Percentiles rank a stretch among this genome's conserved stretches.
Conservation (phyloP, 2,113 vertebrate species). For the Notechis scutatus region DNA sequence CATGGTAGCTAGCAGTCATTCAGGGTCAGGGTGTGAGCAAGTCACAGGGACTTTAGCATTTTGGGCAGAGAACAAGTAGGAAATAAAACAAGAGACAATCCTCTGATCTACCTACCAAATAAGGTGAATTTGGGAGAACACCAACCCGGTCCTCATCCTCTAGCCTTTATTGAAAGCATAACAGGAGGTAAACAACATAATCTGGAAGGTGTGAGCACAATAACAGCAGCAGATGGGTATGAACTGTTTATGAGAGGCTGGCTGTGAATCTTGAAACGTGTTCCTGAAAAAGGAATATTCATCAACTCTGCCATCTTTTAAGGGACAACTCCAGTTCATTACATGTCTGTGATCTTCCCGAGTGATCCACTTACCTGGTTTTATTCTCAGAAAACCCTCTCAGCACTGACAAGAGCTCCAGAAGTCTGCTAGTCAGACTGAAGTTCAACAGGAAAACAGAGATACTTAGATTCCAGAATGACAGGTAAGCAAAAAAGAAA, state of each 20-base stretch:
- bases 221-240: not conserved
- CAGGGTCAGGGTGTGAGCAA: not conserved
- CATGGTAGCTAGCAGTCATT: not conserved
- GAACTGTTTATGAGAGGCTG: not conserved
- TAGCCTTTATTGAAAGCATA: not conserved
- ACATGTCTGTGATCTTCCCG: not conserved
- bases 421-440: not conserved
- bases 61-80: not conserved
- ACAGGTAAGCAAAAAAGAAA: not conserved
- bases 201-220: not conserved
- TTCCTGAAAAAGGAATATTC: not conserved
- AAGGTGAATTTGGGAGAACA: not conserved
- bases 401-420: not conserved
- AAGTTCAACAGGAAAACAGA: not conserved
- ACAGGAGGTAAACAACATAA: not conserved
- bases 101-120: not conserved
- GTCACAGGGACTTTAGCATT: not conserved
- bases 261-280: not conserved
- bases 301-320: not conserved
- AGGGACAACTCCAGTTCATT: not conserved
- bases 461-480: not conserved
- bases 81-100: not conserved
- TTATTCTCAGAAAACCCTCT: not conserved
- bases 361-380: not conserved
- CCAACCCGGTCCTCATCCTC: not conserved